These are phyloP conservation scores for Origma solitaria DNA, from an alignment of 2,113 vertebrate genomes.

Conservation along the genomic window DNA sequence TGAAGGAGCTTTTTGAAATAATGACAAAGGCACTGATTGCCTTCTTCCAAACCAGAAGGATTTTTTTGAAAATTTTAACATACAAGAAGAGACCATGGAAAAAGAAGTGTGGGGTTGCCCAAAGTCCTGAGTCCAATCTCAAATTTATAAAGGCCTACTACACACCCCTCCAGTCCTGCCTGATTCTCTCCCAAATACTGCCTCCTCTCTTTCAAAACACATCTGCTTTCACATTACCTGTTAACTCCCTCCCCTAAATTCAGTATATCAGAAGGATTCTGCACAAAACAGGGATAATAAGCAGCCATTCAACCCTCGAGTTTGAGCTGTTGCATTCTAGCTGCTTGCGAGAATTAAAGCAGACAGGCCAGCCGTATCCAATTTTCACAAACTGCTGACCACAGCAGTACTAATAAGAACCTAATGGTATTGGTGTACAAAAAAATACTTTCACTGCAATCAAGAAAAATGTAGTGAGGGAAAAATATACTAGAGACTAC, in stretches of 20 bases:
- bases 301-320: neutral
- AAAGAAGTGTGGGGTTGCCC: neutral
- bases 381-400: conserved; percentile 63
- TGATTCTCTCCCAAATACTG: neutral
- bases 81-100: neutral
- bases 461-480: neutral
- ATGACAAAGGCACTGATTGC: conserved; percentile 71
- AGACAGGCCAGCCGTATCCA: neutral
- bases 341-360: conserved; percentile 15
- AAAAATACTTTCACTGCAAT: neutral
- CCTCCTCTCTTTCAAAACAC: neutral
- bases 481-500: neutral
- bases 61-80: neutral
- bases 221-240: neutral
- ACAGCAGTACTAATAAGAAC: conserved; percentile 17
- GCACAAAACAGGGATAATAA: neutral
- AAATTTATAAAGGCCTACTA: neutral
- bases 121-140: neutral
- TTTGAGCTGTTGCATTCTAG: conserved; percentile 17
- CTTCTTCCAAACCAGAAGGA: conserved; percentile 31
- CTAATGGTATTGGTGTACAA: conserved; percentile 11
- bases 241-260: neutral
- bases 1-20: conserved; percentile 60
- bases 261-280: neutral
- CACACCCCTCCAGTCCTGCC: neutral